Evolutionary conservation across 37 sponge, comb jelly and placozoan species (phyloP), one percentile per base, ranked within the genome.

Genomic region (Ephydatia muelleri): DNA sequence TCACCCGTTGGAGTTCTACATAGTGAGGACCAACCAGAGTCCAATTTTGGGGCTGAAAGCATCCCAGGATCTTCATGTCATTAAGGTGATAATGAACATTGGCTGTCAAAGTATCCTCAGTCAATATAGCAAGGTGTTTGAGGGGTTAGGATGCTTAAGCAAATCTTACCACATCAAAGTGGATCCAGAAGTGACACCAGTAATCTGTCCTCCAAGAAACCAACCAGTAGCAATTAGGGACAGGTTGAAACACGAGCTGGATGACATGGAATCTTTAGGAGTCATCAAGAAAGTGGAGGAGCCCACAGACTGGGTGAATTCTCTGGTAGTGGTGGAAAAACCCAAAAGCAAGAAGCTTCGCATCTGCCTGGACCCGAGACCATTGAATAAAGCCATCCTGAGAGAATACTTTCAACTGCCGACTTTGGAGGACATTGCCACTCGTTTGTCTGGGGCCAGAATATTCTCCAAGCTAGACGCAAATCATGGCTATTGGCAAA

Each of bases 401-500:
- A 29, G 83, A 29, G 71, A 78, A 49, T 78, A 83, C 64, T 75
- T 47, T 25, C 83, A 31, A 14, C 68, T 83, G 29, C 88, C 88
- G n/a, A 82, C 88, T 16, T 40, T 82, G 22, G 88, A 88, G 32
- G 88, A 88, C 26, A 40, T 83, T 40, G 26, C 49, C 19, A 69
- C 88, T 5, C 65, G 78, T 33, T n/a, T n/a, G 37, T 11, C 49
- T 70, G 84, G 65, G 26, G 80, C 81, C 67, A 86, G 26, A 35
- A 74, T 86, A 6, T 91, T 91, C 84, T 67, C 82, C 26, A 71
- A 66, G 31, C 65, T 91, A 3, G 91, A 91, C 31, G 83, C 79
- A 22, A 32, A 67, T 33, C 25, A 38, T 40, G 86, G 92, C n/a
- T 91, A 76, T 48, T 91, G 87, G 92, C 84, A 87, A n/a, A 66